Percentiles rank a stretch among this genome's conserved stretches.
These are phyloP conservation scores for Trichogramma pretiosum DNA, from an alignment of 1,140 invertebrate genomes.

Conservation along the genomic window DNA sequence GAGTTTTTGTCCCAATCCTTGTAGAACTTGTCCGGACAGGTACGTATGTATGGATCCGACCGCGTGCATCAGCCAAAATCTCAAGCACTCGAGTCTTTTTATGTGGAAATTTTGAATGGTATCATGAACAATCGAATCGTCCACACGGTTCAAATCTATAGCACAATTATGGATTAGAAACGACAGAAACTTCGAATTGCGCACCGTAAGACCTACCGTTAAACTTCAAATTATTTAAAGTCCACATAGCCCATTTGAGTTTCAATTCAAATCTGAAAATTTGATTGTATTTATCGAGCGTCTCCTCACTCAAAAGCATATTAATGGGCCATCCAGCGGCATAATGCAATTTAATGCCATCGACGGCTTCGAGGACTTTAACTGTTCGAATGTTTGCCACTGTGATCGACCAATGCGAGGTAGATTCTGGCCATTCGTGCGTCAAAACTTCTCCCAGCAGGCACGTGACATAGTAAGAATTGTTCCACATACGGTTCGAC, in stretches of 20 bases:
- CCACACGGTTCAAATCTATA: no score
- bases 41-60: conserved; percentile 56
- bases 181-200: no score
- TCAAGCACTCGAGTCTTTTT: conserved; percentile 50
- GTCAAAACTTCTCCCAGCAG: conserved; percentile 48
- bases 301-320: conserved; percentile 46
- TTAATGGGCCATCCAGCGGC: conserved; percentile 48
- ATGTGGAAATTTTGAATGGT: conserved; percentile 34
- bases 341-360: conserved; percentile 47
- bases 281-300: conserved; percentile 50
- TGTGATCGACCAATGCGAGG: conserved; percentile 38
- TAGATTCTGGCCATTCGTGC: conserved; percentile 42
- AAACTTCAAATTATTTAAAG: conserved; percentile 51
- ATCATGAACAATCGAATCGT: conserved; percentile 21
- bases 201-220: conserved; percentile 37
- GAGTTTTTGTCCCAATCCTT: conserved; percentile 45
- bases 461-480: conserved; percentile 41
- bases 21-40: conserved; percentile 54
- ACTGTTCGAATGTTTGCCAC: conserved; percentile 27
- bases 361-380: conserved; percentile 43
- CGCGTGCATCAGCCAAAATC: conserved; percentile 54
- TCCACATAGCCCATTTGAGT: conserved; percentile 55
- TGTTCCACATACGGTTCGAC: conserved; percentile 39
- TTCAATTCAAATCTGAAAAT: conserved; percentile 56
- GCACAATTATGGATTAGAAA: no score